Percentiles rank a stretch among this genome's conserved stretches.
These are phyloP conservation scores for Xestia sexstrigata DNA, from an alignment of 2,888 invertebrate species.

Conservation along the genomic window DNA sequence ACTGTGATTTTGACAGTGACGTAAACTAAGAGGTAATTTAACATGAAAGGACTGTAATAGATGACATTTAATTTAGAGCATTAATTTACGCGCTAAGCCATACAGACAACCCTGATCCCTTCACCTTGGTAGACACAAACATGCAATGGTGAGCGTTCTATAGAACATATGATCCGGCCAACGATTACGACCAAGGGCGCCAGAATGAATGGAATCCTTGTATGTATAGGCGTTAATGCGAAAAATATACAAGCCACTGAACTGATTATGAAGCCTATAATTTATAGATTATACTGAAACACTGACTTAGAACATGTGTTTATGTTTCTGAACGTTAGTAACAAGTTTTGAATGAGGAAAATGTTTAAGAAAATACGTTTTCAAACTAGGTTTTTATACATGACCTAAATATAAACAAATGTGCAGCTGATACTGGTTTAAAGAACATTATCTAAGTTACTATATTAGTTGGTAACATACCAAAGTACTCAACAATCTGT, in stretches of 20 bases:
- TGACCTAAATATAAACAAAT: constrained; percentile 1
- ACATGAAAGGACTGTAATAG: background rate
- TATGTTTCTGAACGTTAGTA: constrained; percentile 27
- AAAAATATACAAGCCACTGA: constrained; percentile 48
- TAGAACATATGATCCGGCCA: constrained; percentile 42
- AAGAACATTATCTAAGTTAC: background rate
- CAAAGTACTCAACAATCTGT: constrained; percentile 78
- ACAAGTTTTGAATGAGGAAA: constrained; percentile 3
- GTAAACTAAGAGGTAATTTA: background rate
- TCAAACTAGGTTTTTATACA: background rate
- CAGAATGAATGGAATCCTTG: constrained; percentile 45
- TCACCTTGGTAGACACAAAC: constrained; percentile 62
- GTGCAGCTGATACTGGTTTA: background rate
- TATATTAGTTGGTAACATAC: constrained; percentile 73
- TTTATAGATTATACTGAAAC: constrained; percentile 38
- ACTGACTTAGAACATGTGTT: constrained; percentile 36
- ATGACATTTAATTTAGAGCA: constrained; percentile 16
- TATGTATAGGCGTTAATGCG: constrained; percentile 35
- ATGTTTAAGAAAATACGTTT: constrained; percentile 12
- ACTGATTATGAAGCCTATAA: constrained; percentile 50
- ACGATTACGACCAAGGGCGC: constrained; percentile 70
- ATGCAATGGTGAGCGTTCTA: constrained; percentile 14
- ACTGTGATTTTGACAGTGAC: background rate
- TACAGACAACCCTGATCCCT: constrained; percentile 63
- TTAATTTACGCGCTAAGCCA: constrained; percentile 38